Percentiles rank a stretch among this genome's conserved stretches.
Evolutionary conservation across 2,797 vertebrate species (phyloP).

Genomic region (Melanotaenia pygmaea): DNA sequence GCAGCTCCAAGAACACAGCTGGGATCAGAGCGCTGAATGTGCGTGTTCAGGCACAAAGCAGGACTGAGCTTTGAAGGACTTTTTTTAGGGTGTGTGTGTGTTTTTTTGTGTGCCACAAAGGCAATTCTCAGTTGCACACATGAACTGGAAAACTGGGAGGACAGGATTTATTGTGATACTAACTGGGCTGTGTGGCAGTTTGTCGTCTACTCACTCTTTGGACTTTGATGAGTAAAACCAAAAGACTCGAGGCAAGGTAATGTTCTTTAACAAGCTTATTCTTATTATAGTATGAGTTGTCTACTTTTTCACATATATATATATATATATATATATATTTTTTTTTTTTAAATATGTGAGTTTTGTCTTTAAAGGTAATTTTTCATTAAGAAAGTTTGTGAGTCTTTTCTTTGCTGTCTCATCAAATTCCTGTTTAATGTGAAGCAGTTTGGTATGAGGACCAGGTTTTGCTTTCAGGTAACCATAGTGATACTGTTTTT

Average conservation of each 20-base stretch:
- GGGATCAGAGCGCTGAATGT: constrained; percentile 54
- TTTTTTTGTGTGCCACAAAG: constrained; percentile 48
- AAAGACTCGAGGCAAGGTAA: constrained; percentile 58
- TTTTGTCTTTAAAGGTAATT: constrained; percentile 14
- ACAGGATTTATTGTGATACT: constrained; percentile 52
- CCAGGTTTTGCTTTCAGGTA: constrained; percentile 59
- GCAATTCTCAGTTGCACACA: constrained; percentile 25
- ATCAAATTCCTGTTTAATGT: constrained; percentile 59
- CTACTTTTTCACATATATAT: neutral
- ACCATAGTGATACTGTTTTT: constrained; percentile 66
- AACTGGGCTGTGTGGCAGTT: constrained; percentile 36
- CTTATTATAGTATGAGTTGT: neutral
- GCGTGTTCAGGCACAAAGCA: constrained; percentile 34
- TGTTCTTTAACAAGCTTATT: neutral
- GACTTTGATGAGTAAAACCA: constrained; percentile 64
- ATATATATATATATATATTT: too few relatives aligned
- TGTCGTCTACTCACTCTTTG: constrained; percentile 53
- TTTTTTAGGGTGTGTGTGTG: constrained; percentile 54
- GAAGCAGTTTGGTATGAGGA: constrained; percentile 50
- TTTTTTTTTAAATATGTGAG: neutral
- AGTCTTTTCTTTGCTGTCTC: constrained; percentile 51
- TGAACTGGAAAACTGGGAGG: constrained; percentile 40
- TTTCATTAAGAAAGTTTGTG: constrained; percentile 16
- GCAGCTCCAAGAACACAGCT: constrained; percentile 67
- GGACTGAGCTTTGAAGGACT: constrained; percentile 44